Evolutionary conservation across 1,140 invertebrate genomes (phyloP).

Genomic region (Drosophila sucinea): DNA sequence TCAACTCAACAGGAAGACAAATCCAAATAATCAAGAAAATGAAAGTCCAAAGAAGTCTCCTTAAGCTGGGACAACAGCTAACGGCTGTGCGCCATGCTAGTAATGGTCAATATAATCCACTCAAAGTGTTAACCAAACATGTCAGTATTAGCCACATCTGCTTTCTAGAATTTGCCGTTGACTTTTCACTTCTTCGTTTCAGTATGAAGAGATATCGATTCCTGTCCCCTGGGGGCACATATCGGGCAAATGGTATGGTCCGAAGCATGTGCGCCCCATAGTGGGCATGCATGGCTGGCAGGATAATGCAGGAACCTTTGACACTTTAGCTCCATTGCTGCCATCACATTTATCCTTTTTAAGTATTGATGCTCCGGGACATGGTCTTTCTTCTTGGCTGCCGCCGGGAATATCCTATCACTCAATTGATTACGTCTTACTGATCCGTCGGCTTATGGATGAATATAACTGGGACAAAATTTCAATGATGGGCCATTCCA

Average conservation of each 20-base stretch:
- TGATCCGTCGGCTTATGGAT: conserved; percentile 85
- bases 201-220: conserved; percentile 87
- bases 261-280: conserved; percentile 86
- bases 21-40: conserved; percentile 33
- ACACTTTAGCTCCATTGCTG: conserved; percentile 87
- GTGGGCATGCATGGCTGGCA: conserved; percentile 90
- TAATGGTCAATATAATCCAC: conserved; percentile 29
- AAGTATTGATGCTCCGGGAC: conserved; percentile 88
- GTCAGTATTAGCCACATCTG: conserved; percentile 31
- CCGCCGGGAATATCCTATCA: conserved; percentile 87
- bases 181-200: conserved; percentile 35
- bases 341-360: conserved; percentile 85
- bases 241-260: conserved; percentile 88
- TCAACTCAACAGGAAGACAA: conserved; percentile 15
- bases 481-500: conserved; percentile 87
- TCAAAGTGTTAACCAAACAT: conserved; percentile 57
- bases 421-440: conserved; percentile 84
- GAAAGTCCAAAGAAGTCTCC: conserved; percentile 29
- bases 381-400: conserved; percentile 88
- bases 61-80: conserved; percentile 26
- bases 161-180: not conserved
- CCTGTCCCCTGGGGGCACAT: conserved; percentile 87
- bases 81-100: conserved; percentile 26
- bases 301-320: conserved; percentile 90
- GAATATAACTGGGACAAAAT: conserved; percentile 89